Conservation (phyloP, 2,888 invertebrate species). For the Folsomia manolachei region DNA sequence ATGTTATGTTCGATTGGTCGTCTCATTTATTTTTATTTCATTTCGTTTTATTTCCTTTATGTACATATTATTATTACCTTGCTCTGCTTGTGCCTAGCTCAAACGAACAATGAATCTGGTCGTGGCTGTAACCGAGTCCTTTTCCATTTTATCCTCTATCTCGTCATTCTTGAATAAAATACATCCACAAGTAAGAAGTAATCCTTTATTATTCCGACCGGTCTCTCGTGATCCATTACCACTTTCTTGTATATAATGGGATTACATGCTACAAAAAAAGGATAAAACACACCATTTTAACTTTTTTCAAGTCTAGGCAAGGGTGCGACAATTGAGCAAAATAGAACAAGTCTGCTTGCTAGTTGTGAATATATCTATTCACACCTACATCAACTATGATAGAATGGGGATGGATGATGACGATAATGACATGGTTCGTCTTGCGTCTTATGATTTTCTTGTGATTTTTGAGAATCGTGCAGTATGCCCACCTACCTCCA, state of each 20-base stretch:
- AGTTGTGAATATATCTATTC: too few species aligned
- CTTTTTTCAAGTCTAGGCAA: background rate
- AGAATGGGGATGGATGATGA: too few species aligned
- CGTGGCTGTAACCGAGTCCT: too few species aligned
- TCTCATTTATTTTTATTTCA: constrained; percentile 7
- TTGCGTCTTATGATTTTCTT: background rate
- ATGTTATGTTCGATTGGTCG: constrained; percentile 1
- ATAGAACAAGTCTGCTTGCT: too few species aligned
- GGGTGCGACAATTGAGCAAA: background rate
- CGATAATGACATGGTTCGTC: background rate
- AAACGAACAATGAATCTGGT: too few species aligned
- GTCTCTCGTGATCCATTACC: background rate
- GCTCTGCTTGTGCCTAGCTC: background rate
- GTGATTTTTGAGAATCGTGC: background rate
- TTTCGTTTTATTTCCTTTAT: background rate
- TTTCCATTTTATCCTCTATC: too few species aligned
- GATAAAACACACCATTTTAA: background rate
- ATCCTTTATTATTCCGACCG: background rate
- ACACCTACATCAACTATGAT: too few species aligned
- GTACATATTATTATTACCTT: constrained; percentile 5
- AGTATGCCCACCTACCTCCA: background rate
- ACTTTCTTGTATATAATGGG: background rate
- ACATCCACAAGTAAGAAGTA: background rate
- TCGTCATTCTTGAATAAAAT: background rate
- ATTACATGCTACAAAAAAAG: background rate